Base-by-base conservation (phyloP, 2,797 vertebrate genomes). In the Enteromius trimaculatus region DNA sequence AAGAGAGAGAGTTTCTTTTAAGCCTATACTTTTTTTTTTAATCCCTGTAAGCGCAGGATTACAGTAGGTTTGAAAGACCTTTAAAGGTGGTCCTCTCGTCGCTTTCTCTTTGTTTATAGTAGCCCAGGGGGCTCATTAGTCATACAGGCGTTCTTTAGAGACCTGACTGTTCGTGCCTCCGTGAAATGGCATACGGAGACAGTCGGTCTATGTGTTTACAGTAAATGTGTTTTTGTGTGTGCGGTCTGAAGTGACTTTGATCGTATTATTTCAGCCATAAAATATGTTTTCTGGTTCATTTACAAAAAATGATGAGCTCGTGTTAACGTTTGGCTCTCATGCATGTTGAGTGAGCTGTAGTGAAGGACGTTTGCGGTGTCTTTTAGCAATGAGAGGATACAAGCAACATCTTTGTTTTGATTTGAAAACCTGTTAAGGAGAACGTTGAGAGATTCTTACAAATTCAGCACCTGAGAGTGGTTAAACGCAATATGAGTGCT, bases 161-260 rank as follows among this genome's bases (percentile, higher is more conserved):
- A 68, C 77, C 44, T 53, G 44, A 13, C 64, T 68, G 62, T 49
- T 79, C 64, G 42, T 68, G 77, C 44, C 14, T 68, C 31, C 9
- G 62, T 79, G 77, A 79, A 79, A 79, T 49, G 62, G 77, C 29
- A 79, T 79, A 79, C 31, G 29, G 77, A 79, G 77, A 79, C 44
- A 51, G 66, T 58, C 49, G 10, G 34, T 58, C 34, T 1, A 6
- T 71, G 80, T 66, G 31, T 75, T 64, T 82, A 53, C 72, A 44
- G 70, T 74, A 64, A 64, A 14, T 55, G 4, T 39, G 29, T 74
- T 21, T 47, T 4, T 39, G 29, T 76, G 39, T 62, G 29, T 62
- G 16, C 4, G 1, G 21, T 65, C 42, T 37, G 23, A 47, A 80
- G 60, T 70, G 37, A 47, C 39, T 71, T 80, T 60, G 4, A 74